phyloP scores from a whole-genome alignment of 2,113 vertebrate species.

The Suricata suricatta region DNA sequence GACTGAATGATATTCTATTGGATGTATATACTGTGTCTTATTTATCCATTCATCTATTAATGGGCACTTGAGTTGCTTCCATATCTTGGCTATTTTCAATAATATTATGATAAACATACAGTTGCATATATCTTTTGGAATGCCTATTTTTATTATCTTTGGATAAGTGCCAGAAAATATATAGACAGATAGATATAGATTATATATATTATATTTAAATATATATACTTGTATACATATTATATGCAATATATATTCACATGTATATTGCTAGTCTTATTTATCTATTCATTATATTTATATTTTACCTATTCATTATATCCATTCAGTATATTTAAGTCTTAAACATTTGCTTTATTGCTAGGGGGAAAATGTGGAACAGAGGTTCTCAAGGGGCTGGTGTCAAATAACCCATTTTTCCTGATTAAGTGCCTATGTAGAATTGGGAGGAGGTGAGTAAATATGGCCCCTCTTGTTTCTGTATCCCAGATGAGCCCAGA shows the following conservation, averaged over 20 bases:
- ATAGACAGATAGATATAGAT: background rate
- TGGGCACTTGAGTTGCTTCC: background rate
- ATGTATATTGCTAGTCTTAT: no score
- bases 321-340: background rate
- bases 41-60: background rate
- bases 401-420: background rate
- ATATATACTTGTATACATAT: background rate
- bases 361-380: background rate
- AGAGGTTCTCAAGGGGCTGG: background rate
- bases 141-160: background rate
- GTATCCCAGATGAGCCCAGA: background rate
- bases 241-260: background rate
- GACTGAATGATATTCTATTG: background rate
- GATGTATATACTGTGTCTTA: background rate
- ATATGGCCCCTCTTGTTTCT: background rate
- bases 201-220: background rate
- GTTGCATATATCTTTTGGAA: background rate
- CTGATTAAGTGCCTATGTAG: background rate
- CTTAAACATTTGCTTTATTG: conserved; percentile 21
- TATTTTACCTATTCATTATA: background rate
- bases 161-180: background rate
- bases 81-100: background rate
- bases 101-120: background rate
- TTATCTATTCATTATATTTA: background rate
- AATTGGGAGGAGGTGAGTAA: background rate